Conservation (phyloP, 2,113 vertebrate genomes). For the Ameiurus melas region DNA sequence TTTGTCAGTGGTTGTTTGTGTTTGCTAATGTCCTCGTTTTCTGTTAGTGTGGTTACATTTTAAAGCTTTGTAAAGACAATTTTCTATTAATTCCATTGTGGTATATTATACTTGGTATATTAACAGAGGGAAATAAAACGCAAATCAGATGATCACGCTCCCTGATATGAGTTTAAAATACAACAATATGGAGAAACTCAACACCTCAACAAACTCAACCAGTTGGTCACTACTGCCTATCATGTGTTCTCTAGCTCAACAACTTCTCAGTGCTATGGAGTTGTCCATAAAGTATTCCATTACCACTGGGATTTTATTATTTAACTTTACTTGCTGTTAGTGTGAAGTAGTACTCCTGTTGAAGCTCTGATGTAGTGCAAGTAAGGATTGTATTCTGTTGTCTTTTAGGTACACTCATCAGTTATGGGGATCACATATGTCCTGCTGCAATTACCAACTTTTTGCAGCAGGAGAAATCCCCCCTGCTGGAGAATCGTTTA, state of each 20-base stretch:
- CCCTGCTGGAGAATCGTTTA: background rate
- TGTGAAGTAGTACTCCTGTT: background rate
- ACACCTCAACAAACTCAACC: background rate
- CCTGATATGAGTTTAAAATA: background rate
- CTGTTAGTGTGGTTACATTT: background rate
- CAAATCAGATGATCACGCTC: background rate
- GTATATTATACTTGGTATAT: too few species aligned
- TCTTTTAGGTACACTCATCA: background rate
- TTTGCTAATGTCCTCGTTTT: background rate
- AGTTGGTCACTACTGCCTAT: background rate
- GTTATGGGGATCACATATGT: background rate
- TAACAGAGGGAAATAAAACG: background rate
- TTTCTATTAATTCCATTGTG: background rate
- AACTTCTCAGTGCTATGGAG: background rate
- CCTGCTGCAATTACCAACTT: background rate
- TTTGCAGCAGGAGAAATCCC: slow-evolving; percentile 7
- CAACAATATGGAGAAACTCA: background rate
- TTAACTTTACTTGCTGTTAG: too few species aligned
- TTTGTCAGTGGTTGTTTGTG: background rate
- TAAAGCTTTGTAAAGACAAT: background rate
- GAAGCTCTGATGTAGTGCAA: background rate
- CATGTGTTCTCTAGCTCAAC: background rate
- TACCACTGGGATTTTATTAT: too few species aligned
- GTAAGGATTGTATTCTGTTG: background rate
- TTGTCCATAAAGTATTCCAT: too few species aligned